Conservation (phyloP, 2,797 vertebrate genomes). For the Betta splendens region DNA sequence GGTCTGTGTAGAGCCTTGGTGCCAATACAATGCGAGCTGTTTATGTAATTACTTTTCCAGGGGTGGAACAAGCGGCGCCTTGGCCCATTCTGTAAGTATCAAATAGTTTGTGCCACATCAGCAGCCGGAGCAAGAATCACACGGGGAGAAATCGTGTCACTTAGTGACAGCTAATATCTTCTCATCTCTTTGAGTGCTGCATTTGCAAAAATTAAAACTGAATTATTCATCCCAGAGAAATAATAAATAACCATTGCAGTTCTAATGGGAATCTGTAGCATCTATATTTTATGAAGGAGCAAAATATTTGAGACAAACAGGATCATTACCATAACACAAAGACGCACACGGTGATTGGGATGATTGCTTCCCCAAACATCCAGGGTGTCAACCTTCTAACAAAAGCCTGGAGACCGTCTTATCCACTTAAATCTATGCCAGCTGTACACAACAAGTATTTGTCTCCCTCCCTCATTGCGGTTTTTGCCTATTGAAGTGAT, state of each 20-base stretch:
- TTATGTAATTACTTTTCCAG: constrained; percentile 18
- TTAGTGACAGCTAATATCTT: constrained; percentile 50
- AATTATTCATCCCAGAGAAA: constrained; percentile 64
- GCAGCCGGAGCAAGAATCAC: constrained; percentile 17
- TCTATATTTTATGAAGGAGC: constrained; percentile 69
- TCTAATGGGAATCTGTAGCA: constrained; percentile 53
- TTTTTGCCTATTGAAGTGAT: constrained; percentile 47
- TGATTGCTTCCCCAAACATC: constrained; percentile 66
- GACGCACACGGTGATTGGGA: constrained; percentile 60
- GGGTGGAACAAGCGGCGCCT: background rate
- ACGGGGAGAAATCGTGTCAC: background rate
- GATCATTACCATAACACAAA: constrained; percentile 52
- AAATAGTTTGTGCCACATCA: constrained; percentile 40
- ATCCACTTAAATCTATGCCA: constrained; percentile 55
- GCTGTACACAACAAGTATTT: constrained; percentile 41
- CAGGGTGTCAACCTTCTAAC: constrained; percentile 59
- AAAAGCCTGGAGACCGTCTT: constrained; percentile 51
- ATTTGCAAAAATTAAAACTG: constrained; percentile 58
- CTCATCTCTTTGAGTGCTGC: constrained; percentile 53
- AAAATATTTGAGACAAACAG: constrained; percentile 61
- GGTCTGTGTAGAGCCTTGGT: background rate
- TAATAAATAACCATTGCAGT: constrained; percentile 62
- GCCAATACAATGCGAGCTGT: constrained; percentile 5
- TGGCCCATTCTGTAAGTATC: constrained; percentile 1
- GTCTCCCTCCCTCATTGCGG: constrained; percentile 22